Base-by-base conservation (phyloP, 2,888 invertebrate genomes). In the Pasiphila rectangulata region DNA sequence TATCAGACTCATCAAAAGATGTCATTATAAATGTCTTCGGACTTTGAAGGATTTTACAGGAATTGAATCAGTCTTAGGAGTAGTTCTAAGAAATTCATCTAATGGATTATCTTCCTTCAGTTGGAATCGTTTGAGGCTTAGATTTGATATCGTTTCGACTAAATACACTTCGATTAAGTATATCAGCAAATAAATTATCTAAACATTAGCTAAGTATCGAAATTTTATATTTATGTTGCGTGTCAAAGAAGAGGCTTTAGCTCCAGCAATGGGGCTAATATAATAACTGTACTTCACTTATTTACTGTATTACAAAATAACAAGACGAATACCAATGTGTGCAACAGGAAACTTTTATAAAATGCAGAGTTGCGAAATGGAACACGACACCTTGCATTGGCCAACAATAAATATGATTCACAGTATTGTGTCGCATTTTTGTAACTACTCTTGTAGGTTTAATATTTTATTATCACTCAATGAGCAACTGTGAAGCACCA, bases 51-150 rank as follows among this genome's bases (percentile, higher is more conserved):
- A 78, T 79, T 78, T 82, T 71, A 71, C 64, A 72, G 64, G 67
- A 79, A 79, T 80, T 76, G 73, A 78, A 79, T 79, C 72, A 69
- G 70, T 63, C 58, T 62, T 62, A 59, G 58, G 60, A 66, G 68
- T 72, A 74, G 72, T 74, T 75, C 67, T 67, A 64, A 67, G 69
- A 74, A 75, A 78, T 80, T 75, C 77, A 80, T 80, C 72, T 59
- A 25, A 32, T 17, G 65, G 83, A 81, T 85, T 84, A 86, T 79
- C 81, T 80, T 75, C 63, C 85, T 83, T 74, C 59, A 54, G 45
- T 67, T 63, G 51, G 53, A 65, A 54, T 52, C 41, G 46, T 44
- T 50, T 19, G 34, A 45, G 40, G 21, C 6, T 46, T 44, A n/a
- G 16, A 37, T 30, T 24, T 23, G 23, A 15, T 24, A 32, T 29